Base-by-base conservation (phyloP, 1,140 invertebrate species). In the Caenorhabditis tropicalis region DNA sequence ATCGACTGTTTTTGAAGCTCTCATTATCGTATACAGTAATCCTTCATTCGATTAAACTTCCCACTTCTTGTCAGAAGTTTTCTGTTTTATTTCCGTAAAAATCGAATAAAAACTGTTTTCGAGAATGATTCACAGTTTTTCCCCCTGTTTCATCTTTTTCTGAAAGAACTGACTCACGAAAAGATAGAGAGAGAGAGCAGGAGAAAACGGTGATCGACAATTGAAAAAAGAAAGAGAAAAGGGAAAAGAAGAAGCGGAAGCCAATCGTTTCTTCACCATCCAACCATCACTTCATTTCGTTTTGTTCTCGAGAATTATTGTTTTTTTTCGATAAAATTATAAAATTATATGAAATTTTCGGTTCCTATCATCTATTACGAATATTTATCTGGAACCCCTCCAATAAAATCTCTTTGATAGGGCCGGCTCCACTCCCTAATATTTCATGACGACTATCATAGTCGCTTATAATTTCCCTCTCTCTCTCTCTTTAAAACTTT, bases 101-200 rank as follows among this genome's bases (percentile, higher is more conserved):
- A 27, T 10, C 7, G 12, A 56, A 56, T 1, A 2, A 56, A 56
- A 56, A 56, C 19, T 9, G 21, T 21, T 43, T 74, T 74, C n/a
- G 12, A 27, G 43, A 39, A 43, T 74, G 65, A 74, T 21, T 74
- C 65, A 74, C n/a, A 74, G 36, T 46, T 43, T 74, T 74, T 74
- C 21, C 65, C 36, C 65, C 21, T 74, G 43, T 74, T 43, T 15
- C 24, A 12, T 27, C 24, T 36, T 74, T 74, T 74, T 46, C 36
- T 43, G 29, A 74, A 74, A 74, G 65, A 74, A 74, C 65, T 74
- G 65, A 74, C 65, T 74, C 65, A 74, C 36, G 36, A 24, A 74
- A 74, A 74, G 24, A 29, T 24, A 29, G 33, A 24, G 36, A 7
- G n/a, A n/a, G n/a, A 27, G 33, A 65, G 31, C 12, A 65, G 58